These are phyloP conservation scores for Sylvia borin DNA, from an alignment of 2,797 vertebrate genomes.

Conservation along the genomic window DNA sequence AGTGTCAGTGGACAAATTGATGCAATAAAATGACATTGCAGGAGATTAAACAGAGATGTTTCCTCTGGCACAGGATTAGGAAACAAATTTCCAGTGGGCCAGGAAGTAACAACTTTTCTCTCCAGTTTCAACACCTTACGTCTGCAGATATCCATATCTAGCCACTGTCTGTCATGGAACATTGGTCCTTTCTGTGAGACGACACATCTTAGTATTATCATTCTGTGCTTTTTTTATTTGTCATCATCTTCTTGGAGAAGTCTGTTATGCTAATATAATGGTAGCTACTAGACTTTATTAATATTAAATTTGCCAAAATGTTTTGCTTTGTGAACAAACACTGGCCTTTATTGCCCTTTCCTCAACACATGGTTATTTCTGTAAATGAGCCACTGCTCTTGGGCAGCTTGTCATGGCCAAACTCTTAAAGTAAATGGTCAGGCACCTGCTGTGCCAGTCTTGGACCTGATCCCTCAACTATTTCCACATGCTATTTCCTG, in stretches of 20 bases:
- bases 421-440: not conserved
- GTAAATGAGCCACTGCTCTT: not conserved
- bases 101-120: not conserved
- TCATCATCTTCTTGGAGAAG: not conserved
- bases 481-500: not conserved
- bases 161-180: not conserved
- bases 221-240: not conserved
- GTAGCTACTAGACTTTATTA: not conserved
- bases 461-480: not conserved
- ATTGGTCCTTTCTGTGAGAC: not conserved
- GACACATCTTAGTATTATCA: accelerated
- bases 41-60: not conserved
- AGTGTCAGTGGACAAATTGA: not conserved
- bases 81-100: not conserved
- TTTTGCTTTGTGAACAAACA: not conserved
- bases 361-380: not conserved
- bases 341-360: not conserved
- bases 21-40: not conserved
- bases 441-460: not conserved
- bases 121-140: not conserved
- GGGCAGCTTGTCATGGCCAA: not conserved
- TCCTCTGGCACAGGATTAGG: not conserved
- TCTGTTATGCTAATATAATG: not conserved
- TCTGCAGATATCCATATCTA: not conserved
- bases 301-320: not conserved